These are phyloP conservation scores for Chrysodeixis includens DNA, from an alignment of 2,888 invertebrate genomes.

Conservation along the genomic window DNA sequence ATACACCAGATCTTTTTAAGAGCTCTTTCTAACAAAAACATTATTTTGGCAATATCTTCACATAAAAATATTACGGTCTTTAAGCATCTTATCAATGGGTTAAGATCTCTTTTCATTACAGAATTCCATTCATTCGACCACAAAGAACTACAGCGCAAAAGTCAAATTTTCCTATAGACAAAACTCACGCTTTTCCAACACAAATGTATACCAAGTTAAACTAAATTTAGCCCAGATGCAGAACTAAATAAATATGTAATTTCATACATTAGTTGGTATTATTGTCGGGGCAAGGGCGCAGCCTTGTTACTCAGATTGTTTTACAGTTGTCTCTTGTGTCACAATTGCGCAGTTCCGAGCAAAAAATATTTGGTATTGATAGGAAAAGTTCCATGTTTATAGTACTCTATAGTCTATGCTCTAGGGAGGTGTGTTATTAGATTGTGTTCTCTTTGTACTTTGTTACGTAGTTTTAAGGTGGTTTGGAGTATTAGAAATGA, in stretches of 20 bases:
- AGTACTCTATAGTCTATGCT: neutral
- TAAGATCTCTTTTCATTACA: too few species aligned
- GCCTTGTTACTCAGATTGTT: constrained; percentile 66
- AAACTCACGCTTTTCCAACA: neutral
- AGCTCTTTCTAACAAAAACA: too few species aligned
- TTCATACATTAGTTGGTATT: constrained; percentile 70
- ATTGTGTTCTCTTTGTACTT: neutral
- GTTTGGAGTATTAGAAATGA: neutral
- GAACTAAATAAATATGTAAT: constrained; percentile 69
- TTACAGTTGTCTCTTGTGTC: constrained; percentile 57
- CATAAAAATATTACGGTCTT: too few species aligned
- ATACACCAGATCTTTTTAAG: too few species aligned
- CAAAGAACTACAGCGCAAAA: too few species aligned
- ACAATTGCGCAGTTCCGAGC: constrained; percentile 26
- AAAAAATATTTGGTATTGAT: constrained; percentile 45
- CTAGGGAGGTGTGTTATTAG: neutral
- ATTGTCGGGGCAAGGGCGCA: constrained; percentile 67
- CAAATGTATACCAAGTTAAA: neutral
- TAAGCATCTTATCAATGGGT: too few species aligned
- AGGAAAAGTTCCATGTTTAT: constrained; percentile 22
- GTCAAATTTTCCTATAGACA: neutral
- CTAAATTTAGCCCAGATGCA: constrained; percentile 50
- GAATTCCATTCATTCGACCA: too few species aligned
- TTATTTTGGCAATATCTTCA: too few species aligned
- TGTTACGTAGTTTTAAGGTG: neutral